Evolutionary conservation across 2,888 invertebrate species (phyloP).

Genomic region (Homarus gammarus): DNA sequence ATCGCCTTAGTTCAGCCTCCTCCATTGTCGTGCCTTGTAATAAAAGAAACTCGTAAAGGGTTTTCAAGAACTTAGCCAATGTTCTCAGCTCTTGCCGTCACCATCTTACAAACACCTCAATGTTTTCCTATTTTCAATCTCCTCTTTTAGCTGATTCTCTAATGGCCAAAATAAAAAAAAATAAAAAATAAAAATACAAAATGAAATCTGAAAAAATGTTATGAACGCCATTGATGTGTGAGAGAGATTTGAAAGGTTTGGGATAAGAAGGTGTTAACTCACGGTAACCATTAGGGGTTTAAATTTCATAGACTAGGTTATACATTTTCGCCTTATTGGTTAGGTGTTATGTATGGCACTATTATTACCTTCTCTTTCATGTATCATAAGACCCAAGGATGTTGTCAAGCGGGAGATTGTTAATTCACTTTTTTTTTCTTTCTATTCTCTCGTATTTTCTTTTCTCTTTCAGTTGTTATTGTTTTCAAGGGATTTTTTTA

Average conservation of each 20-base stretch:
- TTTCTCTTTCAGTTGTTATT: background rate
- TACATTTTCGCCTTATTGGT: too few species aligned
- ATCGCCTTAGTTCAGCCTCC: too few species aligned
- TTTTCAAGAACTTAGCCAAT: background rate
- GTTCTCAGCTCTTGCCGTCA: background rate
- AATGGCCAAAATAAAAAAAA: background rate
- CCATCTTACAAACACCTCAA: constrained; percentile 11
- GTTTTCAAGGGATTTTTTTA: background rate
- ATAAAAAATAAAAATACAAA: background rate
- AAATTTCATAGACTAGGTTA: too few species aligned
- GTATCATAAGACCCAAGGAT: constrained; percentile 38
- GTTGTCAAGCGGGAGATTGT: constrained; percentile 35
- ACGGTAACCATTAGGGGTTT: background rate
- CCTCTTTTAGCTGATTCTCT: background rate
- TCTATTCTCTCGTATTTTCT: too few species aligned
- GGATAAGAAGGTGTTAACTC: constrained; percentile 2
- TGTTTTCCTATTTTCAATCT: background rate
- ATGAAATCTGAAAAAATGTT: background rate
- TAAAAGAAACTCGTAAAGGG: background rate
- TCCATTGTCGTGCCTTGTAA: constrained; percentile 1
- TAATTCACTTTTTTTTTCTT: background rate
- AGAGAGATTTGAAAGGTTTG: background rate
- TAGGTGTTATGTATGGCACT: background rate
- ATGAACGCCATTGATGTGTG: background rate
- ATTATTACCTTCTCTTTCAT: background rate